Evolutionary conservation across 64 coral and sea anemone genomes (phyloP), one percentile per base, ranked within the genome.

Genomic region (Platygyra sinensis): DNA sequence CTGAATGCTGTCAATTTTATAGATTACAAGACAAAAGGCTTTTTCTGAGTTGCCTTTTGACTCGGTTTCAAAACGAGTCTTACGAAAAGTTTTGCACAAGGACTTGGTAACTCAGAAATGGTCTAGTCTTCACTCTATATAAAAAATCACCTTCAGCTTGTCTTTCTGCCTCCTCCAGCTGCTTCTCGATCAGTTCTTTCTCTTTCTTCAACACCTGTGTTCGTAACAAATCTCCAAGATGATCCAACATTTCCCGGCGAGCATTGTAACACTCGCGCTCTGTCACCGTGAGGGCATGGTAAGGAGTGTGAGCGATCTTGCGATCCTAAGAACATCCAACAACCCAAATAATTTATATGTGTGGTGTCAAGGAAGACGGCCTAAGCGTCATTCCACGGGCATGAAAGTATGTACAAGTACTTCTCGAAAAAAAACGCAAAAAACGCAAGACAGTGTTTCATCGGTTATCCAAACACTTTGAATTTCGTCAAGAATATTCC

Each of bases 101-200:
- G 24, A 65, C 18, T 27, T 4, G 65, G 22, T 25, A 8, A 0
- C 9, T 69, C 22, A 0, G 20, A 25, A 27, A 24, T n/a, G 1
- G 9, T 28, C n/a, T 8, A 10, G 8, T 27, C 4, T 11, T 27
- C 22, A 10, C 27, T 69, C 29, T 69, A 5, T 1, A 27, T 5
- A 69, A 6, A n/a, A 69, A 25, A 0, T 69, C 24, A 69, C 65
- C n/a, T 69, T 69, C 81, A 80, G 90, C 87, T 87, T 89, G 72
- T 76, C 63, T 86, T 24, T 96, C 77, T 67, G 86, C 87, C 29
- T 93, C 91, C 31, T 61, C 38, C 11, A 99, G 52, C 75, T 99
- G 97, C 52, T 99, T 95, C 62, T 99, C 97, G 65, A 99, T 93
- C 18, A 99, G 88, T 76, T 99, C 94, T 79, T 99, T 99, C 38